Conservation (phyloP, 2,797 vertebrate species). For the Scolopax bukidnonensis region DNA sequence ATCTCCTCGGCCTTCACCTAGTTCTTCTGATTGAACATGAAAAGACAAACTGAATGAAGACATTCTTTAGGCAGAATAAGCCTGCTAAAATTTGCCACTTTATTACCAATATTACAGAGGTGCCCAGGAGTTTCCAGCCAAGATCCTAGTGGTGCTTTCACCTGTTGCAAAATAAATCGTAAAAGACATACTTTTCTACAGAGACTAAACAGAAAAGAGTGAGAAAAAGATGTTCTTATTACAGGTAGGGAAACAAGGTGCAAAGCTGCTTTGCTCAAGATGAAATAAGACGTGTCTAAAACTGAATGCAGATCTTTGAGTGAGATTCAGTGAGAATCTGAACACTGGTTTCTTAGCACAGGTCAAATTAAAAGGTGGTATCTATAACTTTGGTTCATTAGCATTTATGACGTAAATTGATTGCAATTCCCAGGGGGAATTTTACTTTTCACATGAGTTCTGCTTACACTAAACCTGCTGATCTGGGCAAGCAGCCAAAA, state of each 20-base stretch:
- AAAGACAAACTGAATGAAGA: not conserved
- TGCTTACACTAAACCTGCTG: not conserved
- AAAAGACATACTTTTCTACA: not conserved
- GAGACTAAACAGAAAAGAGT: not conserved
- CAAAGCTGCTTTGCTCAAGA: not conserved
- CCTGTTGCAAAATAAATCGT: accelerated
- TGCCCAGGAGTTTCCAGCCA: not conserved
- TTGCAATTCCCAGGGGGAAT: not conserved
- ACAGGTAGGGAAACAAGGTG: not conserved
- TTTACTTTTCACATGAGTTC: not conserved
- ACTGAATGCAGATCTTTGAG: not conserved
- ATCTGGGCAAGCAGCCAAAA: not conserved
- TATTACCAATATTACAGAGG: not conserved
- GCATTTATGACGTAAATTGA: not conserved
- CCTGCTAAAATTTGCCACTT: not conserved
- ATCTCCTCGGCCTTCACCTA: not conserved
- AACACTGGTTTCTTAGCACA: not conserved
- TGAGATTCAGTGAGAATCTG: not conserved
- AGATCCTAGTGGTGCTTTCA: not conserved
- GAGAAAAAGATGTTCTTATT: not conserved
- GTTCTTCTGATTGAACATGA: not conserved
- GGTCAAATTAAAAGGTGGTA: not conserved
- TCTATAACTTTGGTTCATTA: not conserved
- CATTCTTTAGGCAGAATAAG: not conserved
- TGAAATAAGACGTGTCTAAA: not conserved